These are phyloP conservation scores for Yasuhikotakia modesta DNA, from an alignment of 2,797 vertebrate species.

Conservation along the genomic window DNA sequence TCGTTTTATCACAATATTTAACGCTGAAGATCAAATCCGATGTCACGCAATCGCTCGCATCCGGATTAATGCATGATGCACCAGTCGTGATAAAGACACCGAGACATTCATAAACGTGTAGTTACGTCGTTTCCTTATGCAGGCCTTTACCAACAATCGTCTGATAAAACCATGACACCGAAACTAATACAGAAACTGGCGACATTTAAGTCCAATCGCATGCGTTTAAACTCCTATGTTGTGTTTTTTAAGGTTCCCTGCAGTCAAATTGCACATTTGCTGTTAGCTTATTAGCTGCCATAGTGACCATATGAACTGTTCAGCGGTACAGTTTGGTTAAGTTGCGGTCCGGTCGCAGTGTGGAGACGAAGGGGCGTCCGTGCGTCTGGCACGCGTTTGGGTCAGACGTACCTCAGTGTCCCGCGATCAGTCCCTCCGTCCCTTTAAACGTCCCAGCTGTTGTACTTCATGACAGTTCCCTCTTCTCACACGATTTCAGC, in stretches of 20 bases:
- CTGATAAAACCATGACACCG: no score
- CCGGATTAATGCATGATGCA: not conserved
- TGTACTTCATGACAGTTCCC: constrained; percentile 52
- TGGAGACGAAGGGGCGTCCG: not conserved
- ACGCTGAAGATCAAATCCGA: not conserved
- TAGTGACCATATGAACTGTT: constrained; percentile 19
- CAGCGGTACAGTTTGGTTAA: constrained; percentile 1
- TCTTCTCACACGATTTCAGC: constrained; percentile 49
- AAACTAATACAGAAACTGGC: no score
- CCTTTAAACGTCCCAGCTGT: constrained; percentile 55
- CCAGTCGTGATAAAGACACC: not conserved
- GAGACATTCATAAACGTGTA: constrained; percentile 8
- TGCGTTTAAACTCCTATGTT: no score
- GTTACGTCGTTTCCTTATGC: constrained; percentile 14
- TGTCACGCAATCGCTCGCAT: not conserved
- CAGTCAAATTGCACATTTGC: no score
- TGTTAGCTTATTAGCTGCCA: constrained; percentile 38
- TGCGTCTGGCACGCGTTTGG: not conserved
- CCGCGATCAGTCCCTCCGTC: constrained; percentile 36
- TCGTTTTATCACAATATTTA: not conserved
- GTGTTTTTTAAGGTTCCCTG: no score
- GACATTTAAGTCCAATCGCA: no score
- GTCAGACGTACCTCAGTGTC: constrained; percentile 38
- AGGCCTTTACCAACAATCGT: no score
- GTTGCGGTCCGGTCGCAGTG: not conserved